A percentile compares a stretch with the other conserved stretches of the same genome.
Evolutionary conservation across 1,140 invertebrate species (phyloP).

Genomic region (Caenorhabditis inopinata): DNA sequence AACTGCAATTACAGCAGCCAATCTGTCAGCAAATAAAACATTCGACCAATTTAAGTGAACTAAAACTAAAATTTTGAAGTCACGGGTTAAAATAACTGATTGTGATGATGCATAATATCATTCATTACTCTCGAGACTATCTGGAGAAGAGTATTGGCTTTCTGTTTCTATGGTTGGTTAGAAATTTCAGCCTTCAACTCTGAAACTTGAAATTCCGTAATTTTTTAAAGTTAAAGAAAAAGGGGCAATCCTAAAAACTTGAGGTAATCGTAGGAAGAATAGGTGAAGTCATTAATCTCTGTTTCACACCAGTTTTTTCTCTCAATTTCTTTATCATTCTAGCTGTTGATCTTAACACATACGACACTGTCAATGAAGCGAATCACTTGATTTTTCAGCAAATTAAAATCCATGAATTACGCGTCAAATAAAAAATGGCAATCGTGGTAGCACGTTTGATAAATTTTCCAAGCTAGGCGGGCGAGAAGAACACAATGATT

Average conservation of each 20-base stretch:
- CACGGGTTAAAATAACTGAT: too few species aligned
- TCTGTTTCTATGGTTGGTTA: too few species aligned
- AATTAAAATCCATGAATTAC: too few species aligned
- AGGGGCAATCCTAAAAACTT: background rate
- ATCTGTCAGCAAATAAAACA: background rate
- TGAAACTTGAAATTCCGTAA: too few species aligned
- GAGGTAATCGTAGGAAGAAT: too few species aligned
- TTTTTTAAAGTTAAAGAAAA: background rate
- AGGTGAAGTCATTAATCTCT: too few species aligned
- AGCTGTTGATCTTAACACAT: too few species aligned
- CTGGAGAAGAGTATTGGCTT: too few species aligned
- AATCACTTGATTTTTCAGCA: background rate
- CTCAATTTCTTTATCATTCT: background rate
- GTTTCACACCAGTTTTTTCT: background rate
- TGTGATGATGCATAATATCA: too few species aligned
- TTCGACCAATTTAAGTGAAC: background rate
- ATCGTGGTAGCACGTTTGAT: slow-evolving; percentile 22
- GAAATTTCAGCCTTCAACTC: too few species aligned
- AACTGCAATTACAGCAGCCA: background rate
- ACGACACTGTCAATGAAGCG: background rate
- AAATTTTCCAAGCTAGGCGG: slow-evolving; percentile 4
- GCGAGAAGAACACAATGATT: slow-evolving; percentile 28
- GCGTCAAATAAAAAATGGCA: background rate
- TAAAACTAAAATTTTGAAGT: too few species aligned
- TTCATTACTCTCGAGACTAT: too few species aligned